phyloP scores from a whole-genome alignment of 2,113 vertebrate species.

The rabbit (Oryctolagus cuniculus) region mOryCun1.1 NC_091449.1:45870501-45871000 shows the following conservation, averaged over 20 bases:
- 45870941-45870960: background rate
- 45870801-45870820: background rate
- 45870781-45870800: background rate
- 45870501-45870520: fast-evolving
- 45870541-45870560: background rate
- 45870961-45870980: background rate
- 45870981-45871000: background rate
- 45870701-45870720: background rate
- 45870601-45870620: background rate
- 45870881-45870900: background rate
- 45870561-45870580: background rate
- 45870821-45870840: background rate
- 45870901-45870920: background rate
- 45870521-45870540: background rate
- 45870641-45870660: background rate
- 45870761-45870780: background rate
- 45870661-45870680: background rate
- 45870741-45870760: background rate
- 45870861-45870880: background rate
- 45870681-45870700: background rate
- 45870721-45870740: background rate
- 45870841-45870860: background rate
- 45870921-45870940: background rate
- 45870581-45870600: background rate
- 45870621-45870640: background rate